phyloP scores from a whole-genome alignment of 2,113 vertebrate species.

The Balaeniceps rex region DNA sequence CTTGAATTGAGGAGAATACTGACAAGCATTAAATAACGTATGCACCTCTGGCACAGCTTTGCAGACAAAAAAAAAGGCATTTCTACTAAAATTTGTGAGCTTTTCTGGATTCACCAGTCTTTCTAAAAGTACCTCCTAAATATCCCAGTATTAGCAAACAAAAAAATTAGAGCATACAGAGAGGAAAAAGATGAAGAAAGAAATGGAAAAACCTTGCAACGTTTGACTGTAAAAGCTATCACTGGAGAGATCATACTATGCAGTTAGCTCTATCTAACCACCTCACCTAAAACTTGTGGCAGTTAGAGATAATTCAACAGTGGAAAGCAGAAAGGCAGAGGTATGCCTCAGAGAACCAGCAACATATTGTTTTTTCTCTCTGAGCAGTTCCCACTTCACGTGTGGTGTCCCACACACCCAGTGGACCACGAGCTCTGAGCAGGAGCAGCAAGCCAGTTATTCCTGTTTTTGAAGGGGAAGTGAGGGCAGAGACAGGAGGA shows the following conservation, averaged over 20 bases:
- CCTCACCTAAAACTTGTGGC: constrained; percentile 15
- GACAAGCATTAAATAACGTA: neutral
- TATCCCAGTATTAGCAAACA: neutral
- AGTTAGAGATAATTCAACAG: constrained; percentile 25
- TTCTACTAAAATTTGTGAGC: neutral
- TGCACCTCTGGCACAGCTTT: neutral
- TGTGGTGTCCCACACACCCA: neutral
- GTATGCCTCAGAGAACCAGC: neutral
- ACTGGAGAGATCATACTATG: neutral
- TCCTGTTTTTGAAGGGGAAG: constrained; percentile 44
- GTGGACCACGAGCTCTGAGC: neutral
- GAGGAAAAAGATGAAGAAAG: neutral
- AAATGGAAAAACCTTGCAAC: neutral
- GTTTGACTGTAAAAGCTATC: neutral
- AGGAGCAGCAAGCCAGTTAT: constrained; percentile 14
- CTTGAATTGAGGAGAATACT: neutral
- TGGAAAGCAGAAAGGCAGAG: constrained; percentile 18
- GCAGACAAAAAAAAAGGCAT: neutral
- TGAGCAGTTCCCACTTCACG: neutral
- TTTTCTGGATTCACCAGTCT: neutral
- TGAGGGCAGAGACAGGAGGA: neutral
- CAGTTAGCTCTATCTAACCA: neutral
- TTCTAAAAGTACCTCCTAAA: neutral
- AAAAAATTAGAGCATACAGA: neutral
- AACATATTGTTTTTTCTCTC: constrained; percentile 19